Evolutionary conservation across 2,888 invertebrate genomes (phyloP).

Genomic region (Oscheius sp.): DNA sequence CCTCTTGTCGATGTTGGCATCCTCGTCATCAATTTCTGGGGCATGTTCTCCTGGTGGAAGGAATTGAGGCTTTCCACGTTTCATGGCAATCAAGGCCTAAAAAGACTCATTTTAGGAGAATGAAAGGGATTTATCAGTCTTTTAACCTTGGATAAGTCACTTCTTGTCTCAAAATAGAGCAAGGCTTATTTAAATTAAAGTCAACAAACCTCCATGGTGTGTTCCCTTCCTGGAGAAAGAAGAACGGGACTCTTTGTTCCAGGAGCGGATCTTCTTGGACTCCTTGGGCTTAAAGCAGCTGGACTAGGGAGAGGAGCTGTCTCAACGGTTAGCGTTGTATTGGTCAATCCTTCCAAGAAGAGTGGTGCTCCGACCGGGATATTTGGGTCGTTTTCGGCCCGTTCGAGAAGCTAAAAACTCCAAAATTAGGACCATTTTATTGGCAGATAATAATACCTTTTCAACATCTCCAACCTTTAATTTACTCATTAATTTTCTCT

Average conservation of each 20-base stretch:
- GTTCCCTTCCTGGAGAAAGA: conserved; percentile 63
- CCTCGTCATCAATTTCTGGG: conserved; percentile 57
- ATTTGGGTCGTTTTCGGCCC: conserved; percentile 57
- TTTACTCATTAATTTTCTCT: conserved; percentile 36
- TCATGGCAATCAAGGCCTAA: conserved; percentile 62
- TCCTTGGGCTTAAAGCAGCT: conserved; percentile 40
- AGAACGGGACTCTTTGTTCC: conserved; percentile 65
- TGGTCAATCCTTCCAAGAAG: conserved; percentile 61
- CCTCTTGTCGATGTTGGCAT: conserved; percentile 51
- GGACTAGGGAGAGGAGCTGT: conserved; percentile 32
- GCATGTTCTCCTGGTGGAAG: conserved; percentile 49
- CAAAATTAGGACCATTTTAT: too few relatives aligned
- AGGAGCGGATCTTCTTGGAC: conserved; percentile 51
- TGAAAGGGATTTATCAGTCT: too few relatives aligned
- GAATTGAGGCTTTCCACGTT: conserved; percentile 61
- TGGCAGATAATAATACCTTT: too few relatives aligned
- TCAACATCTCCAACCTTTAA: conserved; percentile 9
- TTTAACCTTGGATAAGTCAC: too few relatives aligned
- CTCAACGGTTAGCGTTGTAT: conserved; percentile 44
- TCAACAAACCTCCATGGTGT: conserved; percentile 63
- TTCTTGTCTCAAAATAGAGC: background rate
- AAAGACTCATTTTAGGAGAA: background rate
- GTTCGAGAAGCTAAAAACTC: conserved; percentile 50
- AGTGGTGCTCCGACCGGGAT: conserved; percentile 67
- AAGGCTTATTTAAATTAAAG: background rate